These are phyloP conservation scores for Gobiocypris rarus DNA, from an alignment of 2,113 vertebrate species.

Conservation along the genomic window DNA sequence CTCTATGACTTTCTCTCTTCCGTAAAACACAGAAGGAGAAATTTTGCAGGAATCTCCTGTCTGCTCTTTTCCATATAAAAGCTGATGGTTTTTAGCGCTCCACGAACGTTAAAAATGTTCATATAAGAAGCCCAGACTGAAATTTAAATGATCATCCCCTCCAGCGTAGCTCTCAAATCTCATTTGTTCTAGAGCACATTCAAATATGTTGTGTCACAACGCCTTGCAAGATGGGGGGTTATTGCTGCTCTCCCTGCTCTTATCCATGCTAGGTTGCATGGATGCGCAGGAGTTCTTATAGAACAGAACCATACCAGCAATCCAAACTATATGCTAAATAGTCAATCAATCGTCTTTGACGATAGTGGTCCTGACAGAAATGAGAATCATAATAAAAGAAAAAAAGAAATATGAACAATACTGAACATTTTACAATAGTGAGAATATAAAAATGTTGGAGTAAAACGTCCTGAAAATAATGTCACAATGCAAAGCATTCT, in stretches of 20 bases:
- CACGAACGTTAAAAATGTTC: neutral
- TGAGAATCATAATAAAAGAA: too few species aligned
- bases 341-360: too few species aligned
- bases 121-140: neutral
- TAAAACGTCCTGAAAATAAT: neutral
- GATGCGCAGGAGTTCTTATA: too few species aligned
- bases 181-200: neutral
- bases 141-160: neutral
- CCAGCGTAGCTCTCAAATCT: neutral
- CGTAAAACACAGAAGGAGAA: neutral
- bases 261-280: too few species aligned
- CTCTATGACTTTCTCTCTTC: neutral
- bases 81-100: neutral
- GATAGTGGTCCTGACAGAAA: too few species aligned
- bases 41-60: neutral
- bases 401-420: too few species aligned
- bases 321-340: too few species aligned
- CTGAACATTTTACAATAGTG: too few species aligned
- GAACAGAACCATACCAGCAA: too few species aligned
- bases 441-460: neutral
- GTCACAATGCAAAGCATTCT: neutral
- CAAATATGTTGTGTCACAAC: neutral
- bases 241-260: too few species aligned
- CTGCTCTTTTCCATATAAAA: neutral
- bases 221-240: neutral